Evolutionary conservation across 2,797 vertebrate genomes (phyloP).

Genomic region (Helicolenus hilgendorfi): DNA sequence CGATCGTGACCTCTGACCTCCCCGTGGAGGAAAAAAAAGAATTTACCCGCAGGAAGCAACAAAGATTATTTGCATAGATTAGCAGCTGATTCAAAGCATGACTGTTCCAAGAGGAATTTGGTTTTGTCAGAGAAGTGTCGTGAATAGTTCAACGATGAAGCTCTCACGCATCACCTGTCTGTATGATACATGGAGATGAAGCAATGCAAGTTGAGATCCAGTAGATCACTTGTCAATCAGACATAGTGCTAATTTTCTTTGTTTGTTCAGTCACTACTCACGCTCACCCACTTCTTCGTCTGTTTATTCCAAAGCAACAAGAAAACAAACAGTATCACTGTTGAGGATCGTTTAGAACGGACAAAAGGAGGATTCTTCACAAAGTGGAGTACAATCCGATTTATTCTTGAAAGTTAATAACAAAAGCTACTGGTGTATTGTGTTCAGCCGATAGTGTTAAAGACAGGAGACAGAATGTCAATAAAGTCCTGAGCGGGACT

Average conservation of each 20-base stretch:
- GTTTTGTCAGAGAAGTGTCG: not conserved
- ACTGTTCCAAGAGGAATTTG: not conserved
- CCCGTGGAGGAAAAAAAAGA: not conserved
- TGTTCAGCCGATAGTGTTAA: not conserved
- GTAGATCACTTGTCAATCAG: not conserved
- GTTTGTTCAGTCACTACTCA: not conserved
- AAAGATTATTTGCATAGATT: slow-evolving; percentile 1
- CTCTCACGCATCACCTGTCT: not conserved
- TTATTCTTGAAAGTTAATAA: not conserved
- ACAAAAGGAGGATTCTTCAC: not conserved
- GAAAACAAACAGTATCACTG: not conserved
- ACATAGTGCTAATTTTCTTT: not conserved
- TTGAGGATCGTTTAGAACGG: not conserved
- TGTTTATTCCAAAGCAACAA: not conserved
- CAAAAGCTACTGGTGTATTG: not conserved
- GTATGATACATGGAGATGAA: not conserved
- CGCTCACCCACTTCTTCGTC: not conserved
- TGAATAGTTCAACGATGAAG: not conserved
- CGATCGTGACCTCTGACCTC: slow-evolving; percentile 13
- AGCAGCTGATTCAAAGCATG: slow-evolving; percentile 1
- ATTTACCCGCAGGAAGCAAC: slow-evolving; percentile 4
- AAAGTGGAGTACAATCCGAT: not conserved
- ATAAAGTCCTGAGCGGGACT: not conserved
- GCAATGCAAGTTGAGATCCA: not conserved
- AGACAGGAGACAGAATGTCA: slow-evolving; percentile 16